phyloP scores from a whole-genome alignment of 2,797 vertebrate genomes.

The Gadopsis marmoratus region DNA sequence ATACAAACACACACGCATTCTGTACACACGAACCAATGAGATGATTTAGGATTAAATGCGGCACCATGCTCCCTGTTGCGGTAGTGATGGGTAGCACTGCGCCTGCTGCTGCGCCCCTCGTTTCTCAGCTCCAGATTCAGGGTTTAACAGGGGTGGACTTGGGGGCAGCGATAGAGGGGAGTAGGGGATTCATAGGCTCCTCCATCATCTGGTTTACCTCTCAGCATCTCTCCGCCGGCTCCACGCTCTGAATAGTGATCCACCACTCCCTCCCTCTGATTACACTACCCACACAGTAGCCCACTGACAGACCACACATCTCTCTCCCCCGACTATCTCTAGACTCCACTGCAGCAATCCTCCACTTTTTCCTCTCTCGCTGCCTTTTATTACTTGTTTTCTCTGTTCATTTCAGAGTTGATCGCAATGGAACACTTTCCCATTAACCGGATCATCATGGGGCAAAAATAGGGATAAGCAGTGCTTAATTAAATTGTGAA shows the following conservation, averaged over 20 bases:
- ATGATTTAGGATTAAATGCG: conserved; percentile 71
- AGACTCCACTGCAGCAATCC: conserved; percentile 24
- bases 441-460: conserved; percentile 27
- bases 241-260: conserved; percentile 75
- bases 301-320: conserved; percentile 60
- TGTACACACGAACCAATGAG: conserved; percentile 18
- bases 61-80: conserved; percentile 54
- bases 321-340: background rate
- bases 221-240: conserved; percentile 53
- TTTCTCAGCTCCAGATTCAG: conserved; percentile 61
- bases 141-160: conserved; percentile 67
- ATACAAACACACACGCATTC: background rate
- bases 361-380: conserved; percentile 4
- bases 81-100: conserved; percentile 68
- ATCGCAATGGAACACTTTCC: conserved; percentile 32
- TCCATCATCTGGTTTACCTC: conserved; percentile 78
- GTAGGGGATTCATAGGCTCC: conserved; percentile 57
- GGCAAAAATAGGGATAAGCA: conserved; percentile 13
- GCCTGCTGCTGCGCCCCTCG: conserved; percentile 52
- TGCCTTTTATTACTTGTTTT: background rate
- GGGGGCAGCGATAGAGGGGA: conserved; percentile 53
- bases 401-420: conserved; percentile 20
- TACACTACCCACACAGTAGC: conserved; percentile 54
- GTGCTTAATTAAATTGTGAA: too few relatives aligned
- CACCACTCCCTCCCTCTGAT: conserved; percentile 61